Percentiles rank a stretch among this genome's conserved stretches.
These are phyloP conservation scores for Anoncus sp. DNA, from an alignment of 2,888 invertebrate genomes.

Conservation along the genomic window DNA sequence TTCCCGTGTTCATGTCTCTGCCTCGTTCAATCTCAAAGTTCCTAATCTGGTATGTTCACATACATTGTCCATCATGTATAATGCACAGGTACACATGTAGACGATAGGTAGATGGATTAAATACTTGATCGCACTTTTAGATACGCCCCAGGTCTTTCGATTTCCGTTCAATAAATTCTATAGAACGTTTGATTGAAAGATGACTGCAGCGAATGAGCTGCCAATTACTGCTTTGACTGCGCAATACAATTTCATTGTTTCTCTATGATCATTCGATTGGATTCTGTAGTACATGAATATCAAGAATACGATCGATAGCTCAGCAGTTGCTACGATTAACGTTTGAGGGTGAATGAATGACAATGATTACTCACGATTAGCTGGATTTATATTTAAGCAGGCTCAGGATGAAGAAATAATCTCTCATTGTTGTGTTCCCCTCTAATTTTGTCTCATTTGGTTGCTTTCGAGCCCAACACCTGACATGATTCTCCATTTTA, in stretches of 20 bases:
- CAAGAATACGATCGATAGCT: background rate
- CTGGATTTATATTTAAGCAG: slow-evolving; percentile 73
- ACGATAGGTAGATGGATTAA: background rate
- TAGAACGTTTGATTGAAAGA: background rate
- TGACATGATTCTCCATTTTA: no score
- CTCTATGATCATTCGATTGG: background rate
- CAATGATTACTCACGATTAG: slow-evolving; percentile 73
- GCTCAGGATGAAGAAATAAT: slow-evolving; percentile 43
- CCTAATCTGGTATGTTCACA: slow-evolving; percentile 19
- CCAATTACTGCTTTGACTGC: background rate
- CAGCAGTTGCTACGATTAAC: background rate
- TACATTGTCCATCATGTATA: background rate
- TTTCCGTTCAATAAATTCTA: slow-evolving; percentile 27
- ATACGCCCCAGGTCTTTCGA: background rate
- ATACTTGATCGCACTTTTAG: slow-evolving; percentile 4
- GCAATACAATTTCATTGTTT: slow-evolving; percentile 9
- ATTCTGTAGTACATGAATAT: background rate
- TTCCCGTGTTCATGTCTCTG: slow-evolving; percentile 27
- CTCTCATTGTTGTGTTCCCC: slow-evolving; percentile 41
- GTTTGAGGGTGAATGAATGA: slow-evolving; percentile 17
- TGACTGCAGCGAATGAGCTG: background rate
- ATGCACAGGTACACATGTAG: background rate
- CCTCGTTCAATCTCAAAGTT: slow-evolving; percentile 16
- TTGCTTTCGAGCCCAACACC: slow-evolving; percentile 10
- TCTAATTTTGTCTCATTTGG: no score